Evolutionary conservation across 2,888 invertebrate species (phyloP).

Genomic region (Sylvicola fuscatus): DNA sequence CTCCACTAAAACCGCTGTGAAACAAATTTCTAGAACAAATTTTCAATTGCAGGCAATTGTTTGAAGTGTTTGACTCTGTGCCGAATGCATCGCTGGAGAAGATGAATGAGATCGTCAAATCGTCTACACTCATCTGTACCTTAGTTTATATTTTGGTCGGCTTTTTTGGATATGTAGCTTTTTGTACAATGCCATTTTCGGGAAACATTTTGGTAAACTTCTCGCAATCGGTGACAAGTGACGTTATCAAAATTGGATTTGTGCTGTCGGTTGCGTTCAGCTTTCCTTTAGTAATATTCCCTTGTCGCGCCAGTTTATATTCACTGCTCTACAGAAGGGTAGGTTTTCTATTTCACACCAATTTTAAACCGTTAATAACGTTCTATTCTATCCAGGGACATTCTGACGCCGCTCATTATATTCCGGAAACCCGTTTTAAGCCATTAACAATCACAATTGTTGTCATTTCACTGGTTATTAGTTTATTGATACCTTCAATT

Average conservation of each 20-base stretch:
- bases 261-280: constrained; percentile 88
- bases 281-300: constrained; percentile 92
- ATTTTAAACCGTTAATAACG: constrained; percentile 1
- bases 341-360: constrained; percentile 12
- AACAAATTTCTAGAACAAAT: constrained; percentile 3
- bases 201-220: constrained; percentile 86
- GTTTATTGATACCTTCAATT: constrained; percentile 79
- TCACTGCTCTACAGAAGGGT: constrained; percentile 75
- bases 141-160: constrained; percentile 80
- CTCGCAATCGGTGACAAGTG: constrained; percentile 58
- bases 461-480: constrained; percentile 49
- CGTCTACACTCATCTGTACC: constrained; percentile 82
- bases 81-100: constrained; percentile 73
- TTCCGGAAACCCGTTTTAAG: constrained; percentile 68
- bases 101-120: constrained; percentile 70
- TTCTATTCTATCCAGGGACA: constrained; percentile 45
- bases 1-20: not conserved
- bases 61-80: constrained; percentile 81
- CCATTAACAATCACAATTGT: constrained; percentile 66
- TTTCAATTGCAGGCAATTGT: constrained; percentile 42
- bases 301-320: constrained; percentile 82
- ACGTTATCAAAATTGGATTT: constrained; percentile 86
- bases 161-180: constrained; percentile 77
- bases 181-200: constrained; percentile 53
- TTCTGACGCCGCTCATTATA: constrained; percentile 47